Evolutionary conservation across 2,888 invertebrate species (phyloP), one percentile per base, ranked within the genome.

Genomic region (Xestia xanthographa): DNA sequence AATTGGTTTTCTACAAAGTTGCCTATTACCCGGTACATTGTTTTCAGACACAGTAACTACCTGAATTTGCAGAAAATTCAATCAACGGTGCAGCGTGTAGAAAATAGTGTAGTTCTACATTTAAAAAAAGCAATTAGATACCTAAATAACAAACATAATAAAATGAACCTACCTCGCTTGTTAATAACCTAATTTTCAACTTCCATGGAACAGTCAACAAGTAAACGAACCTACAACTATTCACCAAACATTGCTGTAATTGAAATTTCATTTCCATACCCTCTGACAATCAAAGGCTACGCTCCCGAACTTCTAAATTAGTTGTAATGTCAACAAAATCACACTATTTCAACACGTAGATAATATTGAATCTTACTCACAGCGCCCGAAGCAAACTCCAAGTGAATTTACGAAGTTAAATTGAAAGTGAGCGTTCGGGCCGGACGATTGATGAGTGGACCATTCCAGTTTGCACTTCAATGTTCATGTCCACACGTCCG

Each of bases 321-420:
- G 70, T 82, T 77, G 43, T 56, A 62, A 82, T 68, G 48, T 79
- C 78, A 77, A 79, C 75, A 83, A 83, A 87, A 75, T 77, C 70
- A 34, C 69, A 63, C 76, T 82, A 69, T 71, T 69, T 70, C 66
- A 66, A 72, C 76, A 81, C 85, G 73, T 48, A 76, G 71, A 86
- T 77, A 69, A 85, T 86, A 88, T 87, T 82, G 73, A 84, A 88
- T 87, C 79, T 85, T 80, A 72, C 75, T 79, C 80, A 65, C 75
- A 82, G 76, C 73, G 81, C 85, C 83, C 75, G 81, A 83, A 79
- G 75, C 83, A 83, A 89, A 86, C 85, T 85, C 76, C 72, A 83
- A 87, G 89, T 87, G 88, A 90, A 90, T 92, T 90, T 88, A 78
- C 85, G 86, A 92, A 92, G 91, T 92, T 91, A 91, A 91, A 92